These are phyloP conservation scores for Taenaris catops DNA, from an alignment of 2,888 invertebrate species.

Conservation along the genomic window DNA sequence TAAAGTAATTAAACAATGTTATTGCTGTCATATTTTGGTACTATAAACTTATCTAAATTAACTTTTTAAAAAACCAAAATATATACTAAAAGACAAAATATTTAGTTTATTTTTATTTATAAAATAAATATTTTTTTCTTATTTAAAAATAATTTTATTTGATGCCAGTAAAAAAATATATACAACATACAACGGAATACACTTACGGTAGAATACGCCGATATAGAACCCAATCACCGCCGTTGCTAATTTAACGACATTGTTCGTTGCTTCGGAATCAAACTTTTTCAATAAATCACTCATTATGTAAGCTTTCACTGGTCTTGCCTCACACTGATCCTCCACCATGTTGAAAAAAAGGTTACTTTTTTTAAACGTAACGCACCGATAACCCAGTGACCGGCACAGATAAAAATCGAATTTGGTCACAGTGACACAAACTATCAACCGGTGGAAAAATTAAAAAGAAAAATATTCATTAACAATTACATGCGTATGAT, in stretches of 20 bases:
- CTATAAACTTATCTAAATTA: too few species aligned
- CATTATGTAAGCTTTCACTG: conserved; percentile 66
- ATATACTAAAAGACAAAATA: too few species aligned
- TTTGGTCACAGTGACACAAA: not conserved
- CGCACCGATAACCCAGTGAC: conserved; percentile 64
- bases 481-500: conserved; percentile 29
- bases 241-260: conserved; percentile 54
- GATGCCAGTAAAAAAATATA: too few species aligned
- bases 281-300: conserved; percentile 68
- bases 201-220: conserved; percentile 64
- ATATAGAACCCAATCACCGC: conserved; percentile 60
- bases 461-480: conserved; percentile 1
- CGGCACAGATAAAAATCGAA: conserved; percentile 34
- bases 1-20: too few species aligned
- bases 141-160: too few species aligned
- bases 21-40: too few species aligned
- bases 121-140: too few species aligned
- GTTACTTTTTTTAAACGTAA: conserved; percentile 31
- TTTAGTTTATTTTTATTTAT: too few species aligned
- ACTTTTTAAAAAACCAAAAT: too few species aligned
- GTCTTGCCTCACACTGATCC: conserved; percentile 58
- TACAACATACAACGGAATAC: too few species aligned
- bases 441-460: not conserved
- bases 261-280: conserved; percentile 54
- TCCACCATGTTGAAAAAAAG: conserved; percentile 53